phyloP scores from a whole-genome alignment of 1,140 invertebrate species.

The Tyrophagus putrescentiae region DNA sequence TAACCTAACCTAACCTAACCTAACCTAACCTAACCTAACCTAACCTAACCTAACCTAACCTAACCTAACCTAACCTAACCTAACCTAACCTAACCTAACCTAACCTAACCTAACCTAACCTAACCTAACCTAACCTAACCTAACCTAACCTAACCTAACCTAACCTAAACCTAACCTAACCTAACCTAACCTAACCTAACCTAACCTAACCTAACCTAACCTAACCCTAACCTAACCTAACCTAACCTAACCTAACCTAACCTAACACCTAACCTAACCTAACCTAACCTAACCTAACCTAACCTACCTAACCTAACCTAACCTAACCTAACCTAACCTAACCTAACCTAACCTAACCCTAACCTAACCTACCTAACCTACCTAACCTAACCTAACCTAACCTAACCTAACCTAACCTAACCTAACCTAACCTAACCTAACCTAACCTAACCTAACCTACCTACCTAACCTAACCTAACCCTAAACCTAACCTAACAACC shows the following conservation, averaged over 20 bases:
- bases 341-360: slow-evolving; percentile 26
- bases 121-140: slow-evolving; percentile 28
- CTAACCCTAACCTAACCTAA: slow-evolving; percentile 26
- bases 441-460: slow-evolving; percentile 28
- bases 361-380: slow-evolving; percentile 25
- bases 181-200: slow-evolving; percentile 27
- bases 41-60: slow-evolving; percentile 22
- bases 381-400: slow-evolving; percentile 24
- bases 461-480: slow-evolving; percentile 25
- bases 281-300: slow-evolving; percentile 27
- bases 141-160: slow-evolving; percentile 26
- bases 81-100: slow-evolving; percentile 26
- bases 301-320: slow-evolving; percentile 25
- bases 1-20: slow-evolving; percentile 27
- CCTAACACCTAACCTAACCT: slow-evolving; percentile 22
- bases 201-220: slow-evolving; percentile 27
- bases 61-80: slow-evolving; percentile 28
- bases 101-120: slow-evolving; percentile 30
- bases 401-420: slow-evolving; percentile 24
- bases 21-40: slow-evolving; percentile 23
- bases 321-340: slow-evolving; percentile 30
- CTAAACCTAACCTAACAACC: slow-evolving; percentile 27
- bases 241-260: slow-evolving; percentile 25
- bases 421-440: slow-evolving; percentile 24
- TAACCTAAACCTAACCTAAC: slow-evolving; percentile 27